phyloP scores from a whole-genome alignment of 2,888 invertebrate genomes.

The Cepaea hortensis region DNA sequence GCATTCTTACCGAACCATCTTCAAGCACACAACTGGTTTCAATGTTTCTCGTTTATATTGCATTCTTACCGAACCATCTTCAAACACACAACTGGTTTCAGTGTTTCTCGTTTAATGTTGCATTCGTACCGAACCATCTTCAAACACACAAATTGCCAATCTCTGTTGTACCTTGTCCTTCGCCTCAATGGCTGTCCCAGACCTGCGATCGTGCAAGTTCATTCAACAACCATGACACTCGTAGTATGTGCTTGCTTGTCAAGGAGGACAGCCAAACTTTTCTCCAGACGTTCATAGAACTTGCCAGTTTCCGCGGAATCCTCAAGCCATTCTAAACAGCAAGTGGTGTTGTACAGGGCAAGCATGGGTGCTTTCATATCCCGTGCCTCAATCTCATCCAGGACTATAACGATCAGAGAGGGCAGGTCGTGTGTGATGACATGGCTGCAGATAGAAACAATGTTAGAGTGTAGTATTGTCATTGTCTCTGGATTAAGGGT shows the following conservation, averaged over 20 bases:
- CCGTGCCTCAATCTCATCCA: slow-evolving; percentile 82
- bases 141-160: too few relatives aligned
- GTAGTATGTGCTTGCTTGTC: not conserved
- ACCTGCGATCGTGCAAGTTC: too few relatives aligned
- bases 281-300: slow-evolving; percentile 23
- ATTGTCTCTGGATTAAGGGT: not conserved
- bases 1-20: too few relatives aligned
- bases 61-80: too few relatives aligned
- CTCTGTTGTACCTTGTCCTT: too few relatives aligned
- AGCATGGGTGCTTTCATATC: slow-evolving; percentile 82
- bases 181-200: too few relatives aligned
- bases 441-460: slow-evolving; percentile 72
- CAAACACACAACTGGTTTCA: too few relatives aligned
- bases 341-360: slow-evolving; percentile 83
- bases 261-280: not conserved
- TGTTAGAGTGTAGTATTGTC: not conserved
- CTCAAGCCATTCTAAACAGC: slow-evolving; percentile 72
- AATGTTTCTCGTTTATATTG: too few relatives aligned
- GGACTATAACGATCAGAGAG: slow-evolving; percentile 81
- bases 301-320: not conserved
- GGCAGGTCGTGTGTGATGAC: slow-evolving; percentile 78
- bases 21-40: too few relatives aligned
- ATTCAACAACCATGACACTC: not conserved
- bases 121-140: too few relatives aligned
- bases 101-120: too few relatives aligned